phyloP scores from a whole-genome alignment of 1,140 invertebrate species.

The Lucilia sericata region DNA sequence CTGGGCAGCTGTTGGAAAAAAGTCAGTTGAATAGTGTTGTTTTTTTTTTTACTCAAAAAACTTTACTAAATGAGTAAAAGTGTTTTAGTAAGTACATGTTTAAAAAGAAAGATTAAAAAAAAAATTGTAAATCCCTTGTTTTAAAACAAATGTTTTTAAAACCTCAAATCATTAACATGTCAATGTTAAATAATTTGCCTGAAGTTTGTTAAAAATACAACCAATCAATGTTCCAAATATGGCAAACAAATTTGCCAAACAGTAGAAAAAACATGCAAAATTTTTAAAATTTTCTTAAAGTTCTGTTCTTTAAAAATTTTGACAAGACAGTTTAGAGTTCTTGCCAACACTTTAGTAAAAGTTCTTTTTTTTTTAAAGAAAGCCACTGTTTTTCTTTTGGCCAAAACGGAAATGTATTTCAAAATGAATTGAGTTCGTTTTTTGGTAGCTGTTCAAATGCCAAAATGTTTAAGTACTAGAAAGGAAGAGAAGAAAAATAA shows the following conservation, averaged over 20 bases:
- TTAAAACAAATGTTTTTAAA: neutral
- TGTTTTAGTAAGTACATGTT: neutral
- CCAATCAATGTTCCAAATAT: neutral
- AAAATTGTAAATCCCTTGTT: neutral
- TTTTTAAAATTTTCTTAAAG: neutral
- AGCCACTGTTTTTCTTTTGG: neutral
- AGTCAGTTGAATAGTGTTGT: neutral
- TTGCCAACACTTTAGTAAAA: neutral
- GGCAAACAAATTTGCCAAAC: neutral
- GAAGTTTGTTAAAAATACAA: neutral
- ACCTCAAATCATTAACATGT: neutral
- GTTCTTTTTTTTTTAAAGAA: neutral
- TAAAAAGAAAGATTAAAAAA: neutral
- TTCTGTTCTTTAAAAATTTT: neutral
- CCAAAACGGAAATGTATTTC: slow-evolving; percentile 15
- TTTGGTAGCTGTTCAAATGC: neutral
- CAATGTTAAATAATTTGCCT: neutral
- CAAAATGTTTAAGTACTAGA: neutral
- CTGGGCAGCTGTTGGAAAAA: slow-evolving; percentile 45
- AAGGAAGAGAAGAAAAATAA: neutral
- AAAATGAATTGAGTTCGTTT: neutral
- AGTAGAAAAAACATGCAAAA: neutral
- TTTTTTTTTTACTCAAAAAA: neutral
- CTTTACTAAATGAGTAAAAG: neutral
- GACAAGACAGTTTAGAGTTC: neutral